A percentile compares a stretch with the other conserved stretches of the same genome.
Evolutionary conservation across 2,888 invertebrate species (phyloP).

Genomic region (Eremobia ochroleuca): DNA sequence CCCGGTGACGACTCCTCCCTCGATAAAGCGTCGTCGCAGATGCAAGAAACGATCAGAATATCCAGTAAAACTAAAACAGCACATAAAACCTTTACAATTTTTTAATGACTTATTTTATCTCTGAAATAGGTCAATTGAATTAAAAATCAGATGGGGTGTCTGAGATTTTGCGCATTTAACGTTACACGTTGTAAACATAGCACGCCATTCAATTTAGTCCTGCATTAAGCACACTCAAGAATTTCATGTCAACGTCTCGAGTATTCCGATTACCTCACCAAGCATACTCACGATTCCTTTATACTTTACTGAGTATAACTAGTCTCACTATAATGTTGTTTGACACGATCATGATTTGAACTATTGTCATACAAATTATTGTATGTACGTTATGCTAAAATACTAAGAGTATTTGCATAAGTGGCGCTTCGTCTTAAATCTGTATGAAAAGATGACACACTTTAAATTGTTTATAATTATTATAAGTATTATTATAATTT

Average conservation of each 20-base stretch:
- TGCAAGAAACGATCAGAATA: no score
- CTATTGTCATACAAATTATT: slow-evolving; percentile 59
- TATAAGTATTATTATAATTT: not conserved
- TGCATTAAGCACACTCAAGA: not conserved
- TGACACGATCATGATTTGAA: slow-evolving; percentile 17
- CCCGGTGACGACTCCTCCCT: no score
- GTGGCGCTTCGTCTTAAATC: slow-evolving; percentile 23
- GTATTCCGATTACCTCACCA: slow-evolving; percentile 21
- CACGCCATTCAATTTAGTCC: not conserved
- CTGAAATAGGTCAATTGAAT: no score
- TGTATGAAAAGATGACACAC: slow-evolving; percentile 45
- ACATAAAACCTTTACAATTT: no score
- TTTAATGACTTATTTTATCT: no score
- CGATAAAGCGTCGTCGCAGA: no score
- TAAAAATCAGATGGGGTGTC: no score
- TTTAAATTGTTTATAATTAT: slow-evolving; percentile 19
- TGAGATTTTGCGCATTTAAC: no score
- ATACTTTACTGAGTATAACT: slow-evolving; percentile 12
- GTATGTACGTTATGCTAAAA: no score
- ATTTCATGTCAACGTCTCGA: not conserved
- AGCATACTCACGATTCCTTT: slow-evolving; percentile 47
- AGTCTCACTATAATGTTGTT: slow-evolving; percentile 17
- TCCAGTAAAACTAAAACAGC: no score
- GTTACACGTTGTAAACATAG: no score
- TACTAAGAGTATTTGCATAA: slow-evolving; percentile 3